Evolutionary conservation across 1,140 invertebrate species (phyloP), one percentile per base, ranked within the genome.

Genomic region (Drosophila takahashii): DNA sequence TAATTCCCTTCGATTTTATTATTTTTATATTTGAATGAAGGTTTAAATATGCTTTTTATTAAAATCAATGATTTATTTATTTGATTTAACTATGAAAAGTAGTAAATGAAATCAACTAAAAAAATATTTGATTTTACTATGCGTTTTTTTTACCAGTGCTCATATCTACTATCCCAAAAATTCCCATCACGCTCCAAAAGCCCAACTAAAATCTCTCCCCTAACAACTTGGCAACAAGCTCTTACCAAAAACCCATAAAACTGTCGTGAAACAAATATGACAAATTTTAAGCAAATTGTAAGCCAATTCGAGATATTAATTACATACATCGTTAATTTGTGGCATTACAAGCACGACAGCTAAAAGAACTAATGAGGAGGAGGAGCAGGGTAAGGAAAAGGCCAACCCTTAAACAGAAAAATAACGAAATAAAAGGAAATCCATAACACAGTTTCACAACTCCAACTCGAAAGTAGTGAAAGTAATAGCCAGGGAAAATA

Each of bases 251-350:
- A 52, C 29, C n/a, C 56, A 65, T 57, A 58, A 75, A 39, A 72
- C 42, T 70, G 42, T 70, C 42, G 8, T 75, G 52, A 34, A 48
- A 65, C 71, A 58, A 66, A 58, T 81, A 65, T 87, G 83, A 89
- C 84, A 87, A 87, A 87, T 87, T 83, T 89, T 77, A 51, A 74
- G 76, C 84, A 87, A 87, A 89, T 89, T 87, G 84, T 77, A 70
- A 80, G 86, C 79, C 84, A 87, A 87, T 79, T 87, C 69, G 60
- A 77, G 76, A 89, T 84, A 89, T 89, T 89, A 89, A 87, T 87
- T 89, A 79, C 81, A 60, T 73, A 87, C 83, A 87, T 79, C 73
- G 83, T 87, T 86, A 87, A 87, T 86, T 86, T 83, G 83, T 79
- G 75, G 47, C 79, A 83, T 83, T 79, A 86, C 83, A 83, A 78